phyloP scores from a whole-genome alignment of 2,888 invertebrate genomes.

The Flabesymbios commensalis region DNA sequence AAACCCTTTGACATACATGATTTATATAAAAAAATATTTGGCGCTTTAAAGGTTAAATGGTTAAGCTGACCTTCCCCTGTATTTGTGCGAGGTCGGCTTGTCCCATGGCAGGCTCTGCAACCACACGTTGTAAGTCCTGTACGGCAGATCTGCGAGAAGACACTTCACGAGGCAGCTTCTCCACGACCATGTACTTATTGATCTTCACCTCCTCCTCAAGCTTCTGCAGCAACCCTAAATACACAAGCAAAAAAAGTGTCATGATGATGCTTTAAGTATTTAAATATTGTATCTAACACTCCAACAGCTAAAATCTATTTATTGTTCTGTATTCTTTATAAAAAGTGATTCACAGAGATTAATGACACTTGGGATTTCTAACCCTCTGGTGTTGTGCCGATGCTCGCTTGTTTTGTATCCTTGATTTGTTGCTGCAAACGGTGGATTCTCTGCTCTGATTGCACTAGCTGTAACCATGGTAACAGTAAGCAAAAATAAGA shows the following conservation, averaged over 20 bases:
- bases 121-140: constrained; percentile 72
- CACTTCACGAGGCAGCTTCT: constrained; percentile 79
- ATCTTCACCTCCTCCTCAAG: constrained; percentile 78
- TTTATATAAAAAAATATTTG: not conserved
- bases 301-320: not conserved
- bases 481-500: too few relatives aligned
- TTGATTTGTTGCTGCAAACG: constrained; percentile 74
- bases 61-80: constrained; percentile 67
- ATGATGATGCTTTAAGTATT: not conserved
- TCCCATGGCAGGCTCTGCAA: constrained; percentile 71
- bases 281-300: not conserved
- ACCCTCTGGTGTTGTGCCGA: constrained; percentile 70
- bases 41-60: not conserved
- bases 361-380: constrained; percentile 11
- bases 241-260: not conserved
- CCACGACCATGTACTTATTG: constrained; percentile 75
- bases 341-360: not conserved
- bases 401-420: constrained; percentile 66
- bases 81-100: constrained; percentile 70
- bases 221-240: constrained; percentile 70
- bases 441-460: constrained; percentile 65
- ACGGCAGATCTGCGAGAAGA: constrained; percentile 70
- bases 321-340: not conserved
- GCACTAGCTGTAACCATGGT: constrained; percentile 62
- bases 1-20: too few relatives aligned